Percentiles rank a stretch among this genome's conserved stretches.
Evolutionary conservation across 2,797 vertebrate genomes (phyloP).

Genomic region (Pyrocephalus nanus): DNA sequence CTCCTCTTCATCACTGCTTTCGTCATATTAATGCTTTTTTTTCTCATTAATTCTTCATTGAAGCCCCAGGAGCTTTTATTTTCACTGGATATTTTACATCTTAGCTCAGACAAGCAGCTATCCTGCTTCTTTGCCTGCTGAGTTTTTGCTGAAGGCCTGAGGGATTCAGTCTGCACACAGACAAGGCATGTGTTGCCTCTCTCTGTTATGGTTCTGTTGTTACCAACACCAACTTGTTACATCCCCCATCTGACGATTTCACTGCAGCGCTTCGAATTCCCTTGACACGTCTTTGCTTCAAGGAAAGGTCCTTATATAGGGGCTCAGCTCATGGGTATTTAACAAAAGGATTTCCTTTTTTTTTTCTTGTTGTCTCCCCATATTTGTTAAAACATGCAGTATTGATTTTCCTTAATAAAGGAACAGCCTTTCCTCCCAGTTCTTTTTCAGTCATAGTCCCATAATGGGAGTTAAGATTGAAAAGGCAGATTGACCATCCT

Average conservation of each 20-base stretch:
- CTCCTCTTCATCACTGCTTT: not conserved
- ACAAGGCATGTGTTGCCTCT: not conserved
- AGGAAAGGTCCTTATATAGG: slow-evolving; percentile 44
- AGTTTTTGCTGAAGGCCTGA: not conserved
- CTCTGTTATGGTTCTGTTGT: slow-evolving; percentile 48
- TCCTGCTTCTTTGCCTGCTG: not conserved
- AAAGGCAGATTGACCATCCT: slow-evolving; percentile 8
- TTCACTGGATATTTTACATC: not conserved
- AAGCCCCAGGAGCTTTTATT: not conserved
- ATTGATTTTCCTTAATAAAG: not conserved
- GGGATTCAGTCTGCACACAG: not conserved
- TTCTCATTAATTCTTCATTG: not conserved
- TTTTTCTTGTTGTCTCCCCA: not conserved
- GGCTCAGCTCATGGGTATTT: not conserved
- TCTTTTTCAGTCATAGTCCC: not conserved
- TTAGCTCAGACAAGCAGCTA: not conserved
- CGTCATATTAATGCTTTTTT: not conserved
- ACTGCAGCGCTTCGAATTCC: not conserved
- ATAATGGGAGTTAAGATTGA: not conserved
- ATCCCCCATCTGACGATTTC: not conserved
- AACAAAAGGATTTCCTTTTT: not conserved
- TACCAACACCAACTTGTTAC: slow-evolving; percentile 17
- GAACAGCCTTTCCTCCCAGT: not conserved
- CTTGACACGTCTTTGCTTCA: not conserved
- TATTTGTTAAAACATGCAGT: not conserved